Conservation (phyloP, 2,888 invertebrate species). For the Eudemis profundana region DNA sequence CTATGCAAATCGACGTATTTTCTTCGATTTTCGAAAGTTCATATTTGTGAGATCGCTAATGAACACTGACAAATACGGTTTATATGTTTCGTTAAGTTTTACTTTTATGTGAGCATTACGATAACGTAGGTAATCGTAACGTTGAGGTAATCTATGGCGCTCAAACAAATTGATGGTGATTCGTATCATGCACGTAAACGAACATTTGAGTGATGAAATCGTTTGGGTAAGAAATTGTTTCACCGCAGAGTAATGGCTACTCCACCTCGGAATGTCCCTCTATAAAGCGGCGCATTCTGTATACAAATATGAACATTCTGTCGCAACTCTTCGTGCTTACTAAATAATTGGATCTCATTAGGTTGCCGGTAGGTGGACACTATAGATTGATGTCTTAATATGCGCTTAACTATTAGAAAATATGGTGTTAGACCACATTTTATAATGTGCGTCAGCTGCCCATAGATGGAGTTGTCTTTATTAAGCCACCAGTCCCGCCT, state of each 20-base stretch:
- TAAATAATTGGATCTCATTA: constrained; percentile 25
- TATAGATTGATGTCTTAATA: constrained; percentile 34
- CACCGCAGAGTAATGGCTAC: constrained; percentile 32
- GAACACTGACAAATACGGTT: constrained; percentile 53
- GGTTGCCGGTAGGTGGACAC: constrained; percentile 1
- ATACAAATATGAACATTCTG: constrained; percentile 19
- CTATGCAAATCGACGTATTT: constrained; percentile 72
- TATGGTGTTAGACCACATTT: constrained; percentile 33
- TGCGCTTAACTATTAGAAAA: constrained; percentile 35
- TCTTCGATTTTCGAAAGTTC: constrained; percentile 75
- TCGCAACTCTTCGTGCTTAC: constrained; percentile 13
- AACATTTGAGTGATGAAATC: constrained; percentile 38
- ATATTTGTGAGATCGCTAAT: constrained; percentile 52
- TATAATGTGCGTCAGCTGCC: constrained; percentile 28
- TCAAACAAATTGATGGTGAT: constrained; percentile 39
- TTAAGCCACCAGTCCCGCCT: constrained; percentile 21
- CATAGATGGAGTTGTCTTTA: constrained; percentile 27
- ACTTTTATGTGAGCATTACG: constrained; percentile 52
- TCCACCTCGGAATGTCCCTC: constrained; percentile 8
- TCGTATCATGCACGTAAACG: constrained; percentile 29
- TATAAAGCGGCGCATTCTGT: constrained; percentile 4
- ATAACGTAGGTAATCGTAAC: too few species aligned
- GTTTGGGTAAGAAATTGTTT: constrained; percentile 32
- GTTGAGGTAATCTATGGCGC: constrained; percentile 32
- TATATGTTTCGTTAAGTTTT: constrained; percentile 56